A percentile compares a stretch with the other conserved stretches of the same genome.
Evolutionary conservation across 92 coral and sea anemone genomes (phyloP).

Genomic region (Zoanthus sansibaricus): DNA sequence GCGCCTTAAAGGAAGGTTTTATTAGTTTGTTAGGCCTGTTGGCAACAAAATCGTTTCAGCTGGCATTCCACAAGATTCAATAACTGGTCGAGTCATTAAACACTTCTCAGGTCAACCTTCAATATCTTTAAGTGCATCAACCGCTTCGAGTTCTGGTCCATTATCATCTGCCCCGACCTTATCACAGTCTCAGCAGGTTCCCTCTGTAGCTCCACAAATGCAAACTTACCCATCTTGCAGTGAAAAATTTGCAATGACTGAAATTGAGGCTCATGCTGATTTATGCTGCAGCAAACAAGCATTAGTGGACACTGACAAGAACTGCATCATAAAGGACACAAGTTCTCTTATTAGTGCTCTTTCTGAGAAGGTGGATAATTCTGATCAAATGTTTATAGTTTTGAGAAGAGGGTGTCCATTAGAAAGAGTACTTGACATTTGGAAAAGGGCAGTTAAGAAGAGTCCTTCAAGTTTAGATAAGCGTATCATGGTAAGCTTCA

Average conservation of each 20-base stretch:
- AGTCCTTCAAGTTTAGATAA: constrained; percentile 40
- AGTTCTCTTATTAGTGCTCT: constrained; percentile 42
- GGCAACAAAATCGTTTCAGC: constrained; percentile 57
- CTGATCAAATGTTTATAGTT: constrained; percentile 58
- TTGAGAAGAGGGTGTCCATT: constrained; percentile 51
- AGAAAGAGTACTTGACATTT: constrained; percentile 50
- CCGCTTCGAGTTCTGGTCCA: constrained; percentile 14
- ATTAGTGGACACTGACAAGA: constrained; percentile 15
- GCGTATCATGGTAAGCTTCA: constrained; percentile 50
- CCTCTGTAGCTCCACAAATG: constrained; percentile 33
- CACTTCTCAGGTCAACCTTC: constrained; percentile 54
- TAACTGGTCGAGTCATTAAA: constrained; percentile 53
- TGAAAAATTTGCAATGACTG: constrained; percentile 25
- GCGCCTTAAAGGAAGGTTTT: constrained; percentile 43
- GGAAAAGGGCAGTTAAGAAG: constrained; percentile 63
- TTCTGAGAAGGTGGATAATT: constrained; percentile 37
- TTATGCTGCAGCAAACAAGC: constrained; percentile 12
- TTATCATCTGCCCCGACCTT: constrained; percentile 22
- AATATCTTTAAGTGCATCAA: constrained; percentile 22
- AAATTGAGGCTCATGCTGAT: constrained; percentile 35
- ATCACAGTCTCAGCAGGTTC: constrained; percentile 24
- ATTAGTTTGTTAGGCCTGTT: constrained; percentile 47
- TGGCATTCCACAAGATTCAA: constrained; percentile 39
- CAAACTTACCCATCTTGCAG: constrained; percentile 32
- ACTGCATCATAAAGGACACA: constrained; percentile 18